A percentile compares a stretch with the other conserved stretches of the same genome.
phyloP scores from a whole-genome alignment of 1,140 invertebrate genomes.

The Drosophila novamexicana region DNA sequence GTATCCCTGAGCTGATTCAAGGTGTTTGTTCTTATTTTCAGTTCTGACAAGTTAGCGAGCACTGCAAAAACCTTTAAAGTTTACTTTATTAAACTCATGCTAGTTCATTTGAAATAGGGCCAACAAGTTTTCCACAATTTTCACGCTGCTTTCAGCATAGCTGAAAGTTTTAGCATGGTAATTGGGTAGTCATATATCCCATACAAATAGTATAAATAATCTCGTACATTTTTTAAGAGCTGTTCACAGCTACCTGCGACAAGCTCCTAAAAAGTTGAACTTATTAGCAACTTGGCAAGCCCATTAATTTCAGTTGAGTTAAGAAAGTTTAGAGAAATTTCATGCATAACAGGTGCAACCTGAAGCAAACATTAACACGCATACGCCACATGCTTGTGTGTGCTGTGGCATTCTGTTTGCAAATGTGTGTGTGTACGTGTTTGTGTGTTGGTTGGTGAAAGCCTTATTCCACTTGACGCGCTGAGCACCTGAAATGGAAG shows the following conservation, averaged over 20 bases:
- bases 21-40: background rate
- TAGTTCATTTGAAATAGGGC: background rate
- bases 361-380: slow-evolving; percentile 14
- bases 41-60: background rate
- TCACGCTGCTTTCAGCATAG: background rate
- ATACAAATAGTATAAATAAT: background rate
- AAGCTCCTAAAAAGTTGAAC: background rate
- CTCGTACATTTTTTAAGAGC: background rate
- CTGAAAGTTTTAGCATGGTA: too few species aligned
- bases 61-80: background rate
- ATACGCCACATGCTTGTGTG: slow-evolving; percentile 7
- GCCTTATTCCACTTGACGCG: slow-evolving; percentile 14
- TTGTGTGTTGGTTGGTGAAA: background rate
- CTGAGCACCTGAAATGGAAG: slow-evolving; percentile 12
- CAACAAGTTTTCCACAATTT: background rate
- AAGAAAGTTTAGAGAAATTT: slow-evolving; percentile 3
- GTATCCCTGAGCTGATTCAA: background rate
- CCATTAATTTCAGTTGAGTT: slow-evolving; percentile 16
- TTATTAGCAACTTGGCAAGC: slow-evolving; percentile 7
- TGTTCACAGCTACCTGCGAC: background rate
- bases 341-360: slow-evolving; percentile 26
- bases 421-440: background rate
- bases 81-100: background rate
- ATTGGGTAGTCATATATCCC: background rate
- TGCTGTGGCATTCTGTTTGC: too few species aligned